Evolutionary conservation across 2,113 vertebrate species (phyloP).

Genomic region (Engraulis encrasicolus): DNA sequence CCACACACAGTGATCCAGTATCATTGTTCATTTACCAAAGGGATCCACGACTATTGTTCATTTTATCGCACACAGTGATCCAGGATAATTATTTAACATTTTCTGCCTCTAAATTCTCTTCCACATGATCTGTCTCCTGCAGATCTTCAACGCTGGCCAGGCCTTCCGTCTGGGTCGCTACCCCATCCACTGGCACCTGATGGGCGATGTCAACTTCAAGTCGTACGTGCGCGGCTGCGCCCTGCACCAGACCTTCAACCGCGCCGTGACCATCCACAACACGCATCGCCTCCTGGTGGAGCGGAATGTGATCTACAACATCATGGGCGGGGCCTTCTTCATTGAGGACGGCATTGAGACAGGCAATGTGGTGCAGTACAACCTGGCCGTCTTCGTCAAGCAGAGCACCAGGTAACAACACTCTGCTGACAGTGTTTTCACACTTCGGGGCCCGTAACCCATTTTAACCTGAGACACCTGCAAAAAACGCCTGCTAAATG

Average conservation of each 20-base stretch:
- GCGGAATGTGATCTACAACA: slow-evolving; percentile 82
- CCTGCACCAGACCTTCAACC: slow-evolving; percentile 85
- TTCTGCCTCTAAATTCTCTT: too few species aligned
- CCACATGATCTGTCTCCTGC: too few species aligned
- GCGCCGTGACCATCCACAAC: slow-evolving; percentile 86
- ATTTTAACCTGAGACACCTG: too few species aligned
- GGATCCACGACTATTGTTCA: too few species aligned
- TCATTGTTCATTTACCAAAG: too few species aligned
- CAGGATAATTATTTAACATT: too few species aligned
- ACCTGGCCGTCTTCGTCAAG: slow-evolving; percentile 84
- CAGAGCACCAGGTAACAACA: too few species aligned
- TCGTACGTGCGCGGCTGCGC: slow-evolving; percentile 84
- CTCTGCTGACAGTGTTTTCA: too few species aligned
- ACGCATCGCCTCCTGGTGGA: slow-evolving; percentile 85
- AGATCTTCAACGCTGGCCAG: slow-evolving; percentile 83
- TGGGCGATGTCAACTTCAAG: slow-evolving; percentile 79
- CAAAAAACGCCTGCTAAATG: too few species aligned
- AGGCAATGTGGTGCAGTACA: slow-evolving; percentile 83
- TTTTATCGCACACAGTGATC: too few species aligned
- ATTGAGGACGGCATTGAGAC: slow-evolving; percentile 88
- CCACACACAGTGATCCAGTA: too few species aligned
- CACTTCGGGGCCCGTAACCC: too few species aligned
- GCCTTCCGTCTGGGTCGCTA: slow-evolving; percentile 85
- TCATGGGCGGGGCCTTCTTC: slow-evolving; percentile 87
- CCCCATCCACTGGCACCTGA: slow-evolving; percentile 87